Evolutionary conservation across 2,113 vertebrate species (phyloP), one percentile per base, ranked within the genome.

Genomic region (Etia nguti): DNA sequence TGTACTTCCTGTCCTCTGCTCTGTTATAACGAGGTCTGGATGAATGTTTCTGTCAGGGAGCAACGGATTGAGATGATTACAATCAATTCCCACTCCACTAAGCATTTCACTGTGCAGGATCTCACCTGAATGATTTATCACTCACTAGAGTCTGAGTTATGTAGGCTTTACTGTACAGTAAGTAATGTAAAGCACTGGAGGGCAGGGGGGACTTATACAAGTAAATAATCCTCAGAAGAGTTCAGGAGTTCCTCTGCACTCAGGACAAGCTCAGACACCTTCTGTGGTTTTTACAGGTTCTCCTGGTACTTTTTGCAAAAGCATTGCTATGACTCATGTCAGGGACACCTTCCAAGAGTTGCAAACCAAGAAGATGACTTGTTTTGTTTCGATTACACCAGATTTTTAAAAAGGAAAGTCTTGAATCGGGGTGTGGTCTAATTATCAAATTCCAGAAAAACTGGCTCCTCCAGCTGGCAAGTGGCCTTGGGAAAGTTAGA

Each of bases 61-160:
- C 52, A 89, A 90, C 80, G 87, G 89, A 87, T 90, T 89, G 80
- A 81, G 46, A 90, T 92, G 84, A 94, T 93, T 87, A 91, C 91
- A 84, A 89, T 87, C 89, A 83, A 86, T 91, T 92, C 90, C 84
- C 84, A 84, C 75, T 62, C 59, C 82, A 46, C 83, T 46, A 59
- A 82, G 86, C 80, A 68, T 91, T 90, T 81, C 16, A 9, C 10
- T 15, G 70, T 52, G 80, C 83, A 60, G 10, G 79, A 62, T 55
- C 82, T 87, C 79, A 81, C 85, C 60, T 36, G 75, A 7, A 22
- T 85, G 83, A 91, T 93, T 93, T 85, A 91, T 90, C 54, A 75
- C 92, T 81, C 83, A 62, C 34, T 13, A 6, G 57, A 80, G 65
- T 54, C 8, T 26, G 20, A 38, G 8, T 38, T 65, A 59, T 79